These are phyloP conservation scores for Candoia aspera DNA, from an alignment of 2,113 vertebrate genomes.

Conservation along the genomic window DNA sequence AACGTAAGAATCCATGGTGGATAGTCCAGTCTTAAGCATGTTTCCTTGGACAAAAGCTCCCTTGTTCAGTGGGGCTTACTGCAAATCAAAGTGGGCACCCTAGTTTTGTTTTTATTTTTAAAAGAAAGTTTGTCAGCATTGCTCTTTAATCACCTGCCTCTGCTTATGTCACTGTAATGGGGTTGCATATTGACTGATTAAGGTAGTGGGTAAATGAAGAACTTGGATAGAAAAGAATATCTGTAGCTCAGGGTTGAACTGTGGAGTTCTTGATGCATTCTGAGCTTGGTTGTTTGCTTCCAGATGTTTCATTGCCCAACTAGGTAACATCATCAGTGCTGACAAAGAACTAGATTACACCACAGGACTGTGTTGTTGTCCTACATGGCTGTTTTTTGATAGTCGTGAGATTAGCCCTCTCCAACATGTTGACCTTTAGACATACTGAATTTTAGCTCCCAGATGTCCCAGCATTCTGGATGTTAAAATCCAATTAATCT, in stretches of 20 bases:
- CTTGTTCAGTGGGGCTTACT: too few species aligned
- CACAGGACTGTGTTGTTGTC: too few species aligned
- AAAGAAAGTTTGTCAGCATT: neutral
- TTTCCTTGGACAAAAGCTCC: too few species aligned
- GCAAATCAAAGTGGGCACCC: neutral
- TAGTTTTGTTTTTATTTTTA: neutral
- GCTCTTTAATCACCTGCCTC: neutral
- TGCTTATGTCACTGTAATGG: too few species aligned
- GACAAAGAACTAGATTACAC: neutral
- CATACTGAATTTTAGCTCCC: neutral
- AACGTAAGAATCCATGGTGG: neutral
- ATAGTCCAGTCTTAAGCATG: too few species aligned
- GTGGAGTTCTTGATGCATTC: neutral
- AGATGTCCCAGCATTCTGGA: neutral
- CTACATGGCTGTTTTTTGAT: neutral
- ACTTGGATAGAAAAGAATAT: neutral
- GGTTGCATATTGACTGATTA: neutral
- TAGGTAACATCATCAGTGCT: neutral
- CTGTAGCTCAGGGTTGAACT: neutral
- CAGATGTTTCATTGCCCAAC: neutral
- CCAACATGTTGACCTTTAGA: neutral
- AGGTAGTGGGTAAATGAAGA: neutral
- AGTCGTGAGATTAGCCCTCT: neutral
- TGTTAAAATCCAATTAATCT: neutral
- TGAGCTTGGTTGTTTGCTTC: neutral